These are phyloP conservation scores for Leptinotarsa lineolata DNA, from an alignment of 1,140 invertebrate genomes.

Conservation along the genomic window DNA sequence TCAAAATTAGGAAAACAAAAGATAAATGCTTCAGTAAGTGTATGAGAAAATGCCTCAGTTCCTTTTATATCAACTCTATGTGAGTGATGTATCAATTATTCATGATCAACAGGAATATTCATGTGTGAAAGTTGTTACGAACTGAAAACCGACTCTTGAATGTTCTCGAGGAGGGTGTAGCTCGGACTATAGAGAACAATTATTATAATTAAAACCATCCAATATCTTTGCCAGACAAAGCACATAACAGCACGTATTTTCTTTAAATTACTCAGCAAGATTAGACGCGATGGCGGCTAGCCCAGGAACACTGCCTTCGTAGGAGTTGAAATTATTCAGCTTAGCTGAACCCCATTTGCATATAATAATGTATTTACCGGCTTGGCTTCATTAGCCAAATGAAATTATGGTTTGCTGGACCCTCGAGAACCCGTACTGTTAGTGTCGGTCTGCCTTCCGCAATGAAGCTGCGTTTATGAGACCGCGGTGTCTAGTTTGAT, in stretches of 20 bases:
- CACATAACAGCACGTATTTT: slow-evolving; percentile 4
- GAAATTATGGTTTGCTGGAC: slow-evolving; percentile 48
- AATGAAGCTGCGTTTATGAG: slow-evolving; percentile 33
- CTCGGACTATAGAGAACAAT: background rate
- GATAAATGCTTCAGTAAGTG: no score
- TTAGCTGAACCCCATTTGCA: slow-evolving; percentile 51
- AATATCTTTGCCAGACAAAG: background rate
- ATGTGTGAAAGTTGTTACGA: background rate
- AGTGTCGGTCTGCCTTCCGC: slow-evolving; percentile 30
- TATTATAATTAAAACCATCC: slow-evolving; percentile 13
- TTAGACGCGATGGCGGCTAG: slow-evolving; percentile 1
- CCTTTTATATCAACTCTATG: no score
- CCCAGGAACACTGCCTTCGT: slow-evolving; percentile 12
- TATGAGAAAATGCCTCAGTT: no score
- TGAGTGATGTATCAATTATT: no score
- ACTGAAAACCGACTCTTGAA: background rate
- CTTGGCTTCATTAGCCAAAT: slow-evolving; percentile 51
- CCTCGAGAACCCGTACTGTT: slow-evolving; percentile 32
- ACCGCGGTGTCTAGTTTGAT: slow-evolving; percentile 34
- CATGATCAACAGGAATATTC: no score
- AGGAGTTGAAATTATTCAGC: slow-evolving; percentile 44
- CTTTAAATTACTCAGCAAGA: slow-evolving; percentile 24
- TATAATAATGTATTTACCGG: slow-evolving; percentile 54
- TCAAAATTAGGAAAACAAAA: no score
- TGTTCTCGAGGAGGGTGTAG: background rate